These are phyloP conservation scores for Lonchura striata DNA, from an alignment of 2,113 vertebrate genomes.

Conservation along the genomic window DNA sequence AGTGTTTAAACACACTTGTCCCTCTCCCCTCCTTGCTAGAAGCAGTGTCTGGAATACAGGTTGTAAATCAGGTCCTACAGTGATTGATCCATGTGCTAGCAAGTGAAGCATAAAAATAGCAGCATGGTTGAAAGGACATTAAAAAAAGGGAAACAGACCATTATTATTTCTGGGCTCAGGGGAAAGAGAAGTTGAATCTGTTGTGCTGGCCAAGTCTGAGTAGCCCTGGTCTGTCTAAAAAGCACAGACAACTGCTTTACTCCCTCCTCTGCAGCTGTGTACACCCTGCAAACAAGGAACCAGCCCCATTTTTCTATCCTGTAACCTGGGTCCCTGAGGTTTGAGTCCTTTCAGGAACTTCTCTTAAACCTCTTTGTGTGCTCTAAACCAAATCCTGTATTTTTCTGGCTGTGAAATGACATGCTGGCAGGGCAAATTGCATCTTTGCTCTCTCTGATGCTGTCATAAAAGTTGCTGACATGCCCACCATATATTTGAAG, in stretches of 20 bases:
- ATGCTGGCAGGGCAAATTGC: background rate
- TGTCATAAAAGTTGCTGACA: background rate
- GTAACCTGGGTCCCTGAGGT: background rate
- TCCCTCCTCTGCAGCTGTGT: background rate
- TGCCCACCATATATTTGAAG: background rate
- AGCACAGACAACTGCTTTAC: background rate
- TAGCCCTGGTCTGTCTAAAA: background rate
- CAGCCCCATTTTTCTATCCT: background rate
- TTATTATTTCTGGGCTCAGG: constrained; percentile 15
- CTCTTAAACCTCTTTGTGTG: background rate
- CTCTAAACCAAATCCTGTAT: background rate
- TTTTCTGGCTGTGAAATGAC: background rate
- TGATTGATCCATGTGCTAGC: constrained; percentile 26
- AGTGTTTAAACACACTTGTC: constrained; percentile 33
- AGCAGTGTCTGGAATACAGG: constrained; percentile 27
- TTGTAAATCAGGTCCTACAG: constrained; percentile 41
- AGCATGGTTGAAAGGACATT: constrained; percentile 16
- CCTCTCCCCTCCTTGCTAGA: background rate
- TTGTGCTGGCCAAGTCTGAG: background rate
- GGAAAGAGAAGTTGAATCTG: background rate
- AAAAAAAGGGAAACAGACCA: constrained; percentile 10
- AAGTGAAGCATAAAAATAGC: constrained; percentile 34
- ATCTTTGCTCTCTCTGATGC: background rate
- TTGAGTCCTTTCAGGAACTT: background rate
- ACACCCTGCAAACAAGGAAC: background rate